Evolutionary conservation across 2,113 vertebrate species (phyloP).

Genomic region (Cettia cetti): DNA sequence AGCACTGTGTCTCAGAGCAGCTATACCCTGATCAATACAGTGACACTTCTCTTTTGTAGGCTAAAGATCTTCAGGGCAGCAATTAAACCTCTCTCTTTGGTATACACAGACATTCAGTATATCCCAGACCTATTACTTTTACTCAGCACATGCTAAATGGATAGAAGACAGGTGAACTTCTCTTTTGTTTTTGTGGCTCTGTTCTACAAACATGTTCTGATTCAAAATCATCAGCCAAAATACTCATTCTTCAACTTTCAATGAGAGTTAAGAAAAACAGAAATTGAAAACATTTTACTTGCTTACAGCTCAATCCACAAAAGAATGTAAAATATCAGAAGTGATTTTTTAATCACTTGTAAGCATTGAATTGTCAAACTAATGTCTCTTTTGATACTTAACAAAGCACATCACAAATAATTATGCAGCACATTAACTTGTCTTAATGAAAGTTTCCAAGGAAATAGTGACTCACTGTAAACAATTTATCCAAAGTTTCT

Average conservation of each 20-base stretch:
- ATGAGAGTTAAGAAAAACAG: neutral
- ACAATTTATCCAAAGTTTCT: neutral
- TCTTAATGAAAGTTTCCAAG: conserved; percentile 44
- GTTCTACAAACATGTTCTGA: neutral
- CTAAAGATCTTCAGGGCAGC: neutral
- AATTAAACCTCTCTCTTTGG: neutral
- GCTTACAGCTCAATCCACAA: neutral
- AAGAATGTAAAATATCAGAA: neutral
- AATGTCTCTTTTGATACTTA: conserved; percentile 24
- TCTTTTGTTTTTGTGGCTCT: neutral
- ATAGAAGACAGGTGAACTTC: neutral
- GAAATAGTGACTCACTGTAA: neutral
- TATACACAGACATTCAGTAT: neutral
- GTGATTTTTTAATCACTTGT: conserved; percentile 19
- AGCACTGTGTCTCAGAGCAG: neutral
- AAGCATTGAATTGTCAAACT: conserved; percentile 4
- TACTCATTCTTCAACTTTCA: neutral
- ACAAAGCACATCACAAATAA: conserved; percentile 48
- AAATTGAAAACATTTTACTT: neutral
- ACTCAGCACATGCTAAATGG: neutral
- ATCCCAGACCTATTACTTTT: neutral
- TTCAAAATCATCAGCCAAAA: neutral
- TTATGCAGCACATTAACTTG: conserved; percentile 1
- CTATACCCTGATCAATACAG: neutral
- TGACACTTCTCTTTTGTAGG: neutral